Conservation (phyloP, 2,113 vertebrate genomes). For the Cyanoramphus novaezelandiae region DNA sequence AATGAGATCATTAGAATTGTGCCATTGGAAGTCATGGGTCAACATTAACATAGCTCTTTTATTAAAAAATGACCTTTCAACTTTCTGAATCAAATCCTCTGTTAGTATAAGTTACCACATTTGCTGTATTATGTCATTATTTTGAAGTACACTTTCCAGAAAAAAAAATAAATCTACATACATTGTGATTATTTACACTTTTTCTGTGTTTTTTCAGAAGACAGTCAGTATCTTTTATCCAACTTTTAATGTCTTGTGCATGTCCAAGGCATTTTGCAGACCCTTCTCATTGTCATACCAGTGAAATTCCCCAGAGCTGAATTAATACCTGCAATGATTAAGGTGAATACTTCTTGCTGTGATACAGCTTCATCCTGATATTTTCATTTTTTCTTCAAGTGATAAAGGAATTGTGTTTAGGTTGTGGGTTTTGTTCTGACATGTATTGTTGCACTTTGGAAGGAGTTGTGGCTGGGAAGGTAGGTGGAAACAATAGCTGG, state of each 20-base stretch:
- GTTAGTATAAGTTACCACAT: not conserved
- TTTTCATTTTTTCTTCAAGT: not conserved
- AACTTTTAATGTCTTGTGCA: not conserved
- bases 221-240: not conserved
- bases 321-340: not conserved
- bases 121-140: not conserved
- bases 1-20: not conserved
- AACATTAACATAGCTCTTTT: not conserved
- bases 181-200: not conserved
- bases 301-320: not conserved
- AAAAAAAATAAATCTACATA: not conserved
- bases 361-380: accelerated
- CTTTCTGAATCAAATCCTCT: not conserved
- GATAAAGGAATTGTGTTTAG: not conserved
- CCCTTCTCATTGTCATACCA: not conserved
- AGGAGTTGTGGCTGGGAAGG: not conserved
- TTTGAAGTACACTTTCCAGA: not conserved
- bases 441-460: not conserved
- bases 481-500: not conserved
- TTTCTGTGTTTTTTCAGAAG: not conserved
- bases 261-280: not conserved
- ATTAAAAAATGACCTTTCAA: not conserved
- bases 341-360: not conserved
- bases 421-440: not conserved
- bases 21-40: not conserved